phyloP scores from a whole-genome alignment of 2,888 invertebrate genomes.

The Hemaris fuciformis region DNA sequence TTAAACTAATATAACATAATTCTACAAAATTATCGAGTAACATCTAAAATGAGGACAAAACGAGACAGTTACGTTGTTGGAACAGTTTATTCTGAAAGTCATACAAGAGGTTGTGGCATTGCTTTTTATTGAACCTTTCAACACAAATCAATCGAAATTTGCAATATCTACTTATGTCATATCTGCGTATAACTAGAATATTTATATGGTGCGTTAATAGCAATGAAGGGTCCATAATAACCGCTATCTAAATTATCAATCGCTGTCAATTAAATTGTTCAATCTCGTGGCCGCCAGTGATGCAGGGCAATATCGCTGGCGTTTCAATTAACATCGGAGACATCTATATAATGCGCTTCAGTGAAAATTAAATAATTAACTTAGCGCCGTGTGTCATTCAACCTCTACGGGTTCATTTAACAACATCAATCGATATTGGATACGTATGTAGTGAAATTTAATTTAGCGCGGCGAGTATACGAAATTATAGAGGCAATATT shows the following conservation, averaged over 20 bases:
- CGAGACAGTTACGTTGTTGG: not conserved
- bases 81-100: not conserved
- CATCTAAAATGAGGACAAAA: not conserved
- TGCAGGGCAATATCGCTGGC: slow-evolving; percentile 50
- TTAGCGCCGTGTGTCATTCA: not conserved
- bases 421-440: not conserved
- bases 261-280: slow-evolving; percentile 59
- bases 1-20: slow-evolving; percentile 7
- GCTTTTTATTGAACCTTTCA: not conserved
- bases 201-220: slow-evolving; percentile 23
- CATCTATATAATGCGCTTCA: slow-evolving; percentile 38
- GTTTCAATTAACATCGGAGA: slow-evolving; percentile 58
- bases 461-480: not conserved
- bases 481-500: not conserved
- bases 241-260: slow-evolving; percentile 66
- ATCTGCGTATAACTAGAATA: slow-evolving; percentile 20
- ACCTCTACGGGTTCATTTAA: not conserved
- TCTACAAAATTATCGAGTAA: not conserved
- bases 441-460: not conserved
- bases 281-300: slow-evolving; percentile 44
- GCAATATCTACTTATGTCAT: not conserved
- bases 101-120: no score
- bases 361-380: slow-evolving; percentile 32
- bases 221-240: slow-evolving; percentile 39
- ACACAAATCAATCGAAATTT: not conserved